Percentiles rank a stretch among this genome's conserved stretches.
phyloP scores from a whole-genome alignment of 2,888 invertebrate species.

The Schizotus pectinicornis region DNA sequence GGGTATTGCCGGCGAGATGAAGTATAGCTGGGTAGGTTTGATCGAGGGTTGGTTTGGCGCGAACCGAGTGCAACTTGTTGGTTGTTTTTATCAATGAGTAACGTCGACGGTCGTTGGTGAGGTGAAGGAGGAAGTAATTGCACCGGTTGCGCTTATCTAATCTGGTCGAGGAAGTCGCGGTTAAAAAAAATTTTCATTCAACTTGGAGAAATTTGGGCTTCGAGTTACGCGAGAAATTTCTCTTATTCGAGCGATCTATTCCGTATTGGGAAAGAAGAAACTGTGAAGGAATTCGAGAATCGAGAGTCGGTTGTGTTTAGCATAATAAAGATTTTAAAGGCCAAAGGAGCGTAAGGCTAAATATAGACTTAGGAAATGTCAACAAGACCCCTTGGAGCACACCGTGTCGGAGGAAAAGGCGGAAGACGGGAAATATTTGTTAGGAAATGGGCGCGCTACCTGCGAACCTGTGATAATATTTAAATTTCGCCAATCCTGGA shows the following conservation, averaged over 20 bases:
- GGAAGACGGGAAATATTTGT: slow-evolving; percentile 11
- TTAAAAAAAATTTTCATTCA: slow-evolving; percentile 9
- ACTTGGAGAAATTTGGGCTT: neutral
- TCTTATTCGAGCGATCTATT: neutral
- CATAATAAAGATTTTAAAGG: slow-evolving; percentile 19
- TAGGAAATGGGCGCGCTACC: neutral
- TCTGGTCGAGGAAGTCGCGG: neutral
- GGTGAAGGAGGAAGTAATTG: too few species aligned
- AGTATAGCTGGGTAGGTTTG: too few species aligned
- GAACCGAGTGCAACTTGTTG: too few species aligned
- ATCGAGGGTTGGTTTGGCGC: too few species aligned
- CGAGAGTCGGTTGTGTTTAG: slow-evolving; percentile 16
- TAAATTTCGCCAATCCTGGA: neutral
- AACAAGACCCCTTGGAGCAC: slow-evolving; percentile 1
- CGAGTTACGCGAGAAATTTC: too few species aligned
- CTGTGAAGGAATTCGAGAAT: slow-evolving; percentile 15
- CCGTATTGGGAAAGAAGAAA: slow-evolving; percentile 11
- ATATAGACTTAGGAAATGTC: slow-evolving; percentile 27
- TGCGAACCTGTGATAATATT: neutral
- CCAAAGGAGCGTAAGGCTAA: slow-evolving; percentile 19
- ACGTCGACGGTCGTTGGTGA: too few species aligned
- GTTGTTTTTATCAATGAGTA: too few species aligned
- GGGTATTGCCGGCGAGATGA: too few species aligned
- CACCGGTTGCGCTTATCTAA: too few species aligned
- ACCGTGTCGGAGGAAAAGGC: slow-evolving; percentile 7